Conservation (phyloP, 2,888 invertebrate species). For the Oconnorella tubifera region DNA sequence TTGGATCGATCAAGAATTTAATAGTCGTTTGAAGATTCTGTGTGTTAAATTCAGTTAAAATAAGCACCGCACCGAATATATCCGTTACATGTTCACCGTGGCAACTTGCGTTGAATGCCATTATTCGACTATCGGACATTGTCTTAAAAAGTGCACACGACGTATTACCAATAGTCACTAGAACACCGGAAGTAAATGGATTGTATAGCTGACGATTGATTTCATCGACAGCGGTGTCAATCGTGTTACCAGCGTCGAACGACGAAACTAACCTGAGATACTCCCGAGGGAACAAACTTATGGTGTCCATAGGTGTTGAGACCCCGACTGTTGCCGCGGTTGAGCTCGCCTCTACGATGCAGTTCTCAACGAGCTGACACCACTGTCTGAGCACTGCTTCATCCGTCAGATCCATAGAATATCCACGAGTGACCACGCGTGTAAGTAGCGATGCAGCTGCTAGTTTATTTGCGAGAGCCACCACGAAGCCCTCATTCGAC, state of each 20-base stretch:
- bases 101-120: slow-evolving; percentile 37
- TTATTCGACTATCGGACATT: slow-evolving; percentile 29
- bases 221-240: slow-evolving; percentile 35
- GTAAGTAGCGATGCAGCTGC: slow-evolving; percentile 36
- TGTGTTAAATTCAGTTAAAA: slow-evolving; percentile 36
- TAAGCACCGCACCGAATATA: slow-evolving; percentile 35
- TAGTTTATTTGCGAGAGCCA: slow-evolving; percentile 35
- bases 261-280: slow-evolving; percentile 32
- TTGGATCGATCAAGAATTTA: slow-evolving; percentile 36
- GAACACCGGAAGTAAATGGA: slow-evolving; percentile 33
- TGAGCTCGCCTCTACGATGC: slow-evolving; percentile 35
- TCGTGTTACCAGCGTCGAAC: slow-evolving; percentile 34
- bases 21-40: slow-evolving; percentile 36
- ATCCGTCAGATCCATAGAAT: slow-evolving; percentile 32
- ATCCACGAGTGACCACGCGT: slow-evolving; percentile 29
- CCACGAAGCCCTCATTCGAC: slow-evolving; percentile 31
- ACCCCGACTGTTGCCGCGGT: slow-evolving; percentile 31
- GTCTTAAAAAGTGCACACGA: slow-evolving; percentile 32
- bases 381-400: slow-evolving; percentile 32
- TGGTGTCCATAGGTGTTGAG: slow-evolving; percentile 30
- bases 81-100: slow-evolving; percentile 39
- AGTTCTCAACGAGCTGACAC: slow-evolving; percentile 37
- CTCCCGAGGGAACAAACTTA: slow-evolving; percentile 33
- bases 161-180: slow-evolving; percentile 38
- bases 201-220: slow-evolving; percentile 37